These are phyloP conservation scores for Hydraecia micacea DNA, from an alignment of 2,888 invertebrate genomes.

Conservation along the genomic window DNA sequence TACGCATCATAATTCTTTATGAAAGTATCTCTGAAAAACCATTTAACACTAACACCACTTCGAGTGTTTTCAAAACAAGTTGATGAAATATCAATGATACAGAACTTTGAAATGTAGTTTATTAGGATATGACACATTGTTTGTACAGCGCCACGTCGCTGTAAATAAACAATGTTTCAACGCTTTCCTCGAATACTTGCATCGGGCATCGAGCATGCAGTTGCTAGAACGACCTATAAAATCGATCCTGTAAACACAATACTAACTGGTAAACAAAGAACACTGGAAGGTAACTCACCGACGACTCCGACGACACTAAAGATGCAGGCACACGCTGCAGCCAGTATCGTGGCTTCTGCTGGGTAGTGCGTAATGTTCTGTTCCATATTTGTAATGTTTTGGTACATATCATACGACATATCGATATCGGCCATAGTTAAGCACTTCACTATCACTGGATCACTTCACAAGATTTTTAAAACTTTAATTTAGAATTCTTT, in stretches of 20 bases:
- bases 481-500: slow-evolving; percentile 72
- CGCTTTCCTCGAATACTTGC: slow-evolving; percentile 75
- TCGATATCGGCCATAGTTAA: slow-evolving; percentile 66
- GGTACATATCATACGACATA: slow-evolving; percentile 66
- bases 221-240: slow-evolving; percentile 48
- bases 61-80: slow-evolving; percentile 58
- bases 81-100: slow-evolving; percentile 58
- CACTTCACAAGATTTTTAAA: slow-evolving; percentile 67
- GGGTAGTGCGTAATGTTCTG: slow-evolving; percentile 90
- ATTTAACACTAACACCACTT: slow-evolving; percentile 49
- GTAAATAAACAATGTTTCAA: slow-evolving; percentile 76
- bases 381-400: slow-evolving; percentile 76
- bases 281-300: slow-evolving; percentile 89
- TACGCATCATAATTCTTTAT: slow-evolving; percentile 27
- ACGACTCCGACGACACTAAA: slow-evolving; percentile 95
- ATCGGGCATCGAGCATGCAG: slow-evolving; percentile 50
- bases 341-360: slow-evolving; percentile 93
- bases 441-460: slow-evolving; percentile 71
- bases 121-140: slow-evolving; percentile 74
- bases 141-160: slow-evolving; percentile 68
- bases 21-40: slow-evolving; percentile 40
- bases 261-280: slow-evolving; percentile 67
- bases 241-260: slow-evolving; percentile 74
- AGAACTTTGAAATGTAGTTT: slow-evolving; percentile 69
- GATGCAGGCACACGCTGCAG: slow-evolving; percentile 94